Evolutionary conservation across 2,113 vertebrate species (phyloP), one percentile per base, ranked within the genome.

Genomic region (Crotophaga sulcirostris): DNA sequence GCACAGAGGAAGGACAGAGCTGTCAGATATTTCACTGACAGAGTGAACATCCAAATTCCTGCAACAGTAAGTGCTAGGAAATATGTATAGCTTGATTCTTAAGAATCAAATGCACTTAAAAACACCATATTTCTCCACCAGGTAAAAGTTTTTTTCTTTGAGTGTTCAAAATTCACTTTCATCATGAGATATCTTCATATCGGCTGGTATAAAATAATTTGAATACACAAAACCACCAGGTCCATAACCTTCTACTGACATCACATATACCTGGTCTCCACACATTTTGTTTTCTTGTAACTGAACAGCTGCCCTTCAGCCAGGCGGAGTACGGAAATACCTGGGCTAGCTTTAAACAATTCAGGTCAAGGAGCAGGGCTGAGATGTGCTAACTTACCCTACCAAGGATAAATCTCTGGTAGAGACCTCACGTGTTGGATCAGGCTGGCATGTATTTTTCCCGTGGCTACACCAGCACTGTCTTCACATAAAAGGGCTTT

Each of bases 1-100:
- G 93, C 79, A 96, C 89, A 87, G 94, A 91, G 90, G 94, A 97
- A 95, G 95, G 87, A 96, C 83, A 96, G 93, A 96, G 92, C 55
- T 93, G 97, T 96, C 94, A 94, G 69, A 90, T 94, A 91, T 75
- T 93, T 92, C 87, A 91, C 58, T 89, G 87, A 94, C 58, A 94
- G 91, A 83, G 24, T 89, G 95, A 96, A 94, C 86, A 94, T 45
- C 81, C 84, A 59, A 94, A 87, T 82, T 96, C 78, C 89, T 93
- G 64, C 77, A 87, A 73, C 3, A 64, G 5, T n/a, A 83, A 59
- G 60, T 33, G 34, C 51, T 89, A 77, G 64, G 51, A 89, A 86
- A 66, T 52, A 67, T 1, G 19, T 42, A 42, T 7, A 59, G 6
- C 15, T 84, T 89, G 42, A 86, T 78, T 81, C 24, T 59, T 70